Conservation (phyloP, 2,888 invertebrate genomes). For the Xanthia togata region DNA sequence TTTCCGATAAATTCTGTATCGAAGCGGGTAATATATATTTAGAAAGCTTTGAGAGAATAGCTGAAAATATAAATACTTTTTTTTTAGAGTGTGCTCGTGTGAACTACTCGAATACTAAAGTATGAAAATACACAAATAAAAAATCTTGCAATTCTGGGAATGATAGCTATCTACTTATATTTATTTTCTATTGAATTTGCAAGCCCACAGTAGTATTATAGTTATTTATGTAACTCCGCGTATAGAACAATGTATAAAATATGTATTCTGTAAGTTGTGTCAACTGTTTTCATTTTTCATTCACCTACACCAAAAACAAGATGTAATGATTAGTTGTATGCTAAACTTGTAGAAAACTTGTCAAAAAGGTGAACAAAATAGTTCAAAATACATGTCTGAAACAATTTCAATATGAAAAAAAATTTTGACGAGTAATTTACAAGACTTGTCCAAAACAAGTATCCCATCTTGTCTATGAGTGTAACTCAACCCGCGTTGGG, state of each 20-base stretch:
- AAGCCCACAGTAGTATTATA: not conserved
- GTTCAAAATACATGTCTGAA: not conserved
- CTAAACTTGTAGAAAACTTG: not conserved
- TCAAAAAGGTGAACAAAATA: not conserved
- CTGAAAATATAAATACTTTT: too few relatives aligned
- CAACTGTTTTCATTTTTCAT: not conserved
- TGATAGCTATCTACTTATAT: not conserved
- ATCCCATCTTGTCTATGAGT: not conserved
- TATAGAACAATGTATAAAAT: not conserved
- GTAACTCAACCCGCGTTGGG: not conserved
- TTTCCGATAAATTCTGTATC: not conserved
- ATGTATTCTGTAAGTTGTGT: not conserved
- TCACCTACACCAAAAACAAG: not conserved
- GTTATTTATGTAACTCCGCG: not conserved
- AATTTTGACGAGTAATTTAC: not conserved
- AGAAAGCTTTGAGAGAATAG: not conserved
- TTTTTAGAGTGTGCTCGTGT: not conserved
- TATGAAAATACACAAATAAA: not conserved
- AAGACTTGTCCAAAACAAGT: not conserved
- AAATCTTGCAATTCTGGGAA: slow-evolving; percentile 4
- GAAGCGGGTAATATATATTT: not conserved
- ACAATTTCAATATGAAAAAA: not conserved
- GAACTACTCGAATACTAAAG: not conserved
- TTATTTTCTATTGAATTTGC: not conserved
- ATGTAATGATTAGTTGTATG: not conserved